Evolutionary conservation across 2,797 vertebrate genomes (phyloP).

Genomic region (Myiotriccus ornatus): DNA sequence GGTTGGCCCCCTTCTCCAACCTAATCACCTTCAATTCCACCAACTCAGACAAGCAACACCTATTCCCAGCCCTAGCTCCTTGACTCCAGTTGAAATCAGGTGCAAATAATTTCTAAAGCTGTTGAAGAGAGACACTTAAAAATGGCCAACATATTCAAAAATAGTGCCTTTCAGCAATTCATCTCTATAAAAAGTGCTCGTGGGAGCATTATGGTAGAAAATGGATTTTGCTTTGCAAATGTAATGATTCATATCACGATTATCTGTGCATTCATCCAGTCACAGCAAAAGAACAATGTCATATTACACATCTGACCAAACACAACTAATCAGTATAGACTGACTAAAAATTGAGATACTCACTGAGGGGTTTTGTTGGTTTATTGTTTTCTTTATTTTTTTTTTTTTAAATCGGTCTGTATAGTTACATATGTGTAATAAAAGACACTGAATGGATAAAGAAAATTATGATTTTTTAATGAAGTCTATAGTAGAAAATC

Average conservation of each 20-base stretch:
- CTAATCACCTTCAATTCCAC: neutral
- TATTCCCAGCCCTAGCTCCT: neutral
- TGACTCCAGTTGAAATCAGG: neutral
- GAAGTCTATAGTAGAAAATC: neutral
- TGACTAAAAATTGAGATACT: neutral
- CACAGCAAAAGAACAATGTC: conserved; percentile 25
- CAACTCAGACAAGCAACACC: accelerated
- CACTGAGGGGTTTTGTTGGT: neutral
- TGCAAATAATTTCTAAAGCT: neutral
- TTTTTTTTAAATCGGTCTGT: neutral
- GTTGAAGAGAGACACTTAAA: neutral
- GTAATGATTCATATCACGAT: conserved; percentile 19
- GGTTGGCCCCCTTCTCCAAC: neutral
- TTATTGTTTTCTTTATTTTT: too few relatives aligned
- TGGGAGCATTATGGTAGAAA: neutral
- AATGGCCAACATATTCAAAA: neutral
- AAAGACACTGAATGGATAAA: neutral
- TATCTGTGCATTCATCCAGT: conserved; percentile 4
- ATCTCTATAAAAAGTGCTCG: neutral
- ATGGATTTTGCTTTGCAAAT: conserved; percentile 39
- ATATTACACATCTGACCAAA: conserved; percentile 35
- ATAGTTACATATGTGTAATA: neutral
- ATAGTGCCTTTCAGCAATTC: neutral
- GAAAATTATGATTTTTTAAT: neutral
- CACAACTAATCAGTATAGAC: neutral